Base-by-base conservation (phyloP, 2,888 invertebrate species). In the Gastrophysa polygoni region DNA sequence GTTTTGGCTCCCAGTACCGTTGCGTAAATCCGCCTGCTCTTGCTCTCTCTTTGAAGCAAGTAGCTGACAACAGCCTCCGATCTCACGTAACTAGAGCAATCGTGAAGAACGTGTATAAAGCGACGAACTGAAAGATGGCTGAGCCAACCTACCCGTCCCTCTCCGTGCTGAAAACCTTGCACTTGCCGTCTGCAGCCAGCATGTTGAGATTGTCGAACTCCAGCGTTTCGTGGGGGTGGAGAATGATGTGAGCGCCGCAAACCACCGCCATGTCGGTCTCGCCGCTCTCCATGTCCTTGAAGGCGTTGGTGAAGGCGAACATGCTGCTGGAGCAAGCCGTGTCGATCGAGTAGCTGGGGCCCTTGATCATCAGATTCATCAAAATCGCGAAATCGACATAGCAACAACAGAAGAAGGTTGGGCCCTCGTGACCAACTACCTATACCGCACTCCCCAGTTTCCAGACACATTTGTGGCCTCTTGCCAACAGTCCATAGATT, bases 1-100 rank as follows among this genome's bases (percentile, higher is more conserved):
- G 81, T 82, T 71, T 85, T 85, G 20, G 84, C 81, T 70, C 87
- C 85, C 11, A 85, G 74, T 11, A 85, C 69, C 7, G 82, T 81
- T 7, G 83, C 82, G 69, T 85, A 85, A 14, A 83, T 76, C 49
- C 85, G 73, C 60, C 77, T 81, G 2, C 83, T 82, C 46, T 75
- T 71, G 48, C 75, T 68, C 10, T 75, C 69, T 68, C 80, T 82
- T 74, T 85, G 84, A 2, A 85, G 68, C 61, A 80, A 80, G 1
- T 83, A 68, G 1, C 78, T 78, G 2, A 80, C 79, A 16, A 84
- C 73, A 1, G 81, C 82, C 69, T 85, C 85, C 69, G 83, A 81
- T 34, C 84, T 38, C 16, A 20, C 52, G 16, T 71, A 63, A 4
- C 29, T 32, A 10, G 6, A 32, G 2, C 10, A 32, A 2, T 32